Evolutionary conservation across 2,888 invertebrate species (phyloP).

Genomic region (Tolmerus cingulatus): DNA sequence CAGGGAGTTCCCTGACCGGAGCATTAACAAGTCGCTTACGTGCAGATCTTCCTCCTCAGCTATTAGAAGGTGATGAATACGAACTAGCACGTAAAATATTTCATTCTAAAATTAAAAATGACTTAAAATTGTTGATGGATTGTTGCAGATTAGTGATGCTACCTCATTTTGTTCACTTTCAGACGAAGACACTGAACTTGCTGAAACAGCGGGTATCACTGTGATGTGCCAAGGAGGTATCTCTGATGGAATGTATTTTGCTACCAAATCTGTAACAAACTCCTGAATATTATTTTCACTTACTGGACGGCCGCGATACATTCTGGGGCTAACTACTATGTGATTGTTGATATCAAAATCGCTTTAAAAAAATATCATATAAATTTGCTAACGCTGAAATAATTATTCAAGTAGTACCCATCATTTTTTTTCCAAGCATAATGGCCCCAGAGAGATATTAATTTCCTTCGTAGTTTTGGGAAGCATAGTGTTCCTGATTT

Average conservation of each 20-base stretch:
- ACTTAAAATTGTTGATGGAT: not conserved
- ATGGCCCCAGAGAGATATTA: constrained; percentile 78
- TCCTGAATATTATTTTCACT: constrained; percentile 80
- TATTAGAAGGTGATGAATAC: constrained; percentile 79
- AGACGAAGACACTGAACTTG: constrained; percentile 48
- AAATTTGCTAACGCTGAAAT: not conserved
- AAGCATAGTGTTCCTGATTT: constrained; percentile 69
- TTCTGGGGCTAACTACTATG: constrained; percentile 70
- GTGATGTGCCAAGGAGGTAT: constrained; percentile 84
- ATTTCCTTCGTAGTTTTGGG: constrained; percentile 71
- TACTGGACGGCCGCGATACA: constrained; percentile 74
- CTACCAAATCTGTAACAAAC: constrained; percentile 78
- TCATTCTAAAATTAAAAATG: constrained; percentile 51
- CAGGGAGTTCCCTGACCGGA: constrained; percentile 58
- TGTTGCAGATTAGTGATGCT: not conserved
- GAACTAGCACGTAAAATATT: constrained; percentile 73
- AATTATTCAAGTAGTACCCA: constrained; percentile 59
- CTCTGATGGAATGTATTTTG: constrained; percentile 76
- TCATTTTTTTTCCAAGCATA: constrained; percentile 72
- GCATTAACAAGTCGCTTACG: constrained; percentile 76
- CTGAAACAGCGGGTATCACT: constrained; percentile 68
- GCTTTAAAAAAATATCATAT: constrained; percentile 49
- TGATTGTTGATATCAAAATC: constrained; percentile 72
- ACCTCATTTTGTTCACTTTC: constrained; percentile 35
- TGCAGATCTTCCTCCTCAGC: constrained; percentile 75